phyloP scores from a whole-genome alignment of 2,797 vertebrate species.

The Pogonophryne albipinna region DNA sequence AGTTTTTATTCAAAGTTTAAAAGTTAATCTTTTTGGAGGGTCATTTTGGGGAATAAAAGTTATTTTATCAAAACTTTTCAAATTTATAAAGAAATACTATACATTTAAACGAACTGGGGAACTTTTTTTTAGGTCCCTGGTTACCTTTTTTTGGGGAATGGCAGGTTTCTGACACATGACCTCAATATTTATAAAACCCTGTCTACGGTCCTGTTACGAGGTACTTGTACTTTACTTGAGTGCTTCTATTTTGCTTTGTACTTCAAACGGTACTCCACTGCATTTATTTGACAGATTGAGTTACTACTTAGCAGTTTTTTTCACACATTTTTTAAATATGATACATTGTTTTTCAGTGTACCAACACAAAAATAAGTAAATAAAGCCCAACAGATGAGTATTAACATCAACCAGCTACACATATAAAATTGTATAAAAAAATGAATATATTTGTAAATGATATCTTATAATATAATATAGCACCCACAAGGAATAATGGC shows the following conservation, averaged over 20 bases:
- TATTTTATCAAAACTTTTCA: neutral
- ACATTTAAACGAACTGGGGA: too few species aligned
- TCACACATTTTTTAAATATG: neutral
- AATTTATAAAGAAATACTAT: neutral
- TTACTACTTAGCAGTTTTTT: neutral
- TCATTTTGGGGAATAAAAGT: neutral
- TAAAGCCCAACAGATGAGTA: neutral
- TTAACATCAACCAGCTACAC: neutral
- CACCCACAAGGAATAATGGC: neutral
- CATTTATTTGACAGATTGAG: neutral
- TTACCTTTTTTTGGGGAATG: neutral
- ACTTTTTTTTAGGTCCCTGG: neutral
- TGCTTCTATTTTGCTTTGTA: neutral
- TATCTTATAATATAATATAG: neutral
- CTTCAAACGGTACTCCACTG: neutral
- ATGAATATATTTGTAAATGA: neutral
- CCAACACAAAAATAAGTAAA: neutral
- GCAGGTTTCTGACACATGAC: neutral
- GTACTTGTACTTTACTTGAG: neutral
- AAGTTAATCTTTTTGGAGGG: neutral
- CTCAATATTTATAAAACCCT: neutral
- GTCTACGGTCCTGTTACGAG: neutral
- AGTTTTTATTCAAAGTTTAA: too few species aligned
- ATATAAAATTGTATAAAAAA: neutral
- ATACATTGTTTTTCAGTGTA: neutral